phyloP scores from a whole-genome alignment of 2,113 vertebrate species.

The Gracilinanus agilis region DNA sequence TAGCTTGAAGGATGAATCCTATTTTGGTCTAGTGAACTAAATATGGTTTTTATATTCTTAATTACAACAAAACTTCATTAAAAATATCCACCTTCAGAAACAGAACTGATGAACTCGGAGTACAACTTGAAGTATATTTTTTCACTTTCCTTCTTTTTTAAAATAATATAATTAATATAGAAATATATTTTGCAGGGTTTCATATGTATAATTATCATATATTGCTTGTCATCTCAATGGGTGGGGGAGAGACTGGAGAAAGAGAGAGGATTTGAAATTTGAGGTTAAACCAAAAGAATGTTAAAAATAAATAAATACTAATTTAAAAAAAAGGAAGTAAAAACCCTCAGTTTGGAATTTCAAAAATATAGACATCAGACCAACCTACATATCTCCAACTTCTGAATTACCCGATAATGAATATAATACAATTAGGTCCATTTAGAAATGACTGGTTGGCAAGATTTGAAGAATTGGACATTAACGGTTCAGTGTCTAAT shows the following conservation, averaged over 20 bases:
- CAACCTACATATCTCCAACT: not conserved
- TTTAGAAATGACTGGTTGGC: not conserved
- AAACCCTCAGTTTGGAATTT: not conserved
- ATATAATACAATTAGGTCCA: not conserved
- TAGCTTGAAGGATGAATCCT: not conserved
- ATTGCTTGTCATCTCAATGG: not conserved
- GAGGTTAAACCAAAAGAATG: not conserved
- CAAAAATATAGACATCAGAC: not conserved
- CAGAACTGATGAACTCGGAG: not conserved
- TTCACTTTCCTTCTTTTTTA: not conserved
- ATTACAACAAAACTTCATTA: not conserved
- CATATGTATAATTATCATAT: not conserved
- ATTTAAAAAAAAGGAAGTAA: not conserved
- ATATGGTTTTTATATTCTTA: not conserved
- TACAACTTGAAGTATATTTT: not conserved
- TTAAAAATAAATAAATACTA: not conserved
- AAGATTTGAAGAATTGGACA: not conserved
- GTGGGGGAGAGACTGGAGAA: not conserved
- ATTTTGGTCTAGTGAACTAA: not conserved
- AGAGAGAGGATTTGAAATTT: not conserved
- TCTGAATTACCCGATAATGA: not conserved
- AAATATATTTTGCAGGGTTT: not conserved
- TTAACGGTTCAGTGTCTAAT: not conserved
- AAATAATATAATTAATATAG: not conserved
- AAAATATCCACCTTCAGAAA: not conserved